A percentile compares a stretch with the other conserved stretches of the same genome.
phyloP scores from a whole-genome alignment of 2,888 invertebrate species.

The Machimus rusticus region DNA sequence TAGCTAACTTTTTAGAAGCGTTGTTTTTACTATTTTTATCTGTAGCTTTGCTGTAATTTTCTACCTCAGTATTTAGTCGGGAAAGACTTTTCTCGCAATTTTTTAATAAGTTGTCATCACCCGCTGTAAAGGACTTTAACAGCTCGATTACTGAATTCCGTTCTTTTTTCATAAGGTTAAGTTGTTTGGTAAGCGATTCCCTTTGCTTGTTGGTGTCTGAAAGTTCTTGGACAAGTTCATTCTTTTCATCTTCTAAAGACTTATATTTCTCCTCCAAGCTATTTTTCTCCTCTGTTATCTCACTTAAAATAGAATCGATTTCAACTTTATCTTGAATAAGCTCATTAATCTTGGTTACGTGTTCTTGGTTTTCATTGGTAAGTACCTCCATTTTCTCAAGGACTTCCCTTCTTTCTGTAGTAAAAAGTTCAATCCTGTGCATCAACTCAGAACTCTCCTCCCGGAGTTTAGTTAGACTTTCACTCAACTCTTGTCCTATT shows the following conservation, averaged over 20 bases:
- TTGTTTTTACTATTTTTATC: constrained; percentile 60
- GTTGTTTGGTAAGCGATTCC: constrained; percentile 44
- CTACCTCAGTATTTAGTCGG: constrained; percentile 58
- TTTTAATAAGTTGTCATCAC: constrained; percentile 51
- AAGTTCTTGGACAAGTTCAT: constrained; percentile 50
- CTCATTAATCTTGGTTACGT: constrained; percentile 65
- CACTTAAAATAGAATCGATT: constrained; percentile 61
- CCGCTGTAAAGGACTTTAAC: neutral
- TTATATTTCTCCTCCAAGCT: neutral
- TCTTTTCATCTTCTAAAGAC: neutral
- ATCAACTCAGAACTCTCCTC: constrained; percentile 73
- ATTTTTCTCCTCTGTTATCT: constrained; percentile 64
- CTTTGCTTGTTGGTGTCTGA: constrained; percentile 45
- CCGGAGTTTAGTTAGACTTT: constrained; percentile 68
- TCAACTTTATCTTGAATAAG: neutral
- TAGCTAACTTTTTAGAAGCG: constrained; percentile 59
- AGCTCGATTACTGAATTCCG: neutral
- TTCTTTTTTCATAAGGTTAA: constrained; percentile 40
- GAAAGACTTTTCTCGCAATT: constrained; percentile 58
- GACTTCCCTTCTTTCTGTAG: constrained; percentile 73
- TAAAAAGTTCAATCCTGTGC: constrained; percentile 73
- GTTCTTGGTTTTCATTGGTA: constrained; percentile 68
- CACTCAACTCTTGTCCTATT: constrained; percentile 64
- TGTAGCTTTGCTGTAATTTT: constrained; percentile 60
- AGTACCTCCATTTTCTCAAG: constrained; percentile 73